These are phyloP conservation scores for Bubo bubo DNA, from an alignment of 2,113 vertebrate genomes.

Conservation along the genomic window DNA sequence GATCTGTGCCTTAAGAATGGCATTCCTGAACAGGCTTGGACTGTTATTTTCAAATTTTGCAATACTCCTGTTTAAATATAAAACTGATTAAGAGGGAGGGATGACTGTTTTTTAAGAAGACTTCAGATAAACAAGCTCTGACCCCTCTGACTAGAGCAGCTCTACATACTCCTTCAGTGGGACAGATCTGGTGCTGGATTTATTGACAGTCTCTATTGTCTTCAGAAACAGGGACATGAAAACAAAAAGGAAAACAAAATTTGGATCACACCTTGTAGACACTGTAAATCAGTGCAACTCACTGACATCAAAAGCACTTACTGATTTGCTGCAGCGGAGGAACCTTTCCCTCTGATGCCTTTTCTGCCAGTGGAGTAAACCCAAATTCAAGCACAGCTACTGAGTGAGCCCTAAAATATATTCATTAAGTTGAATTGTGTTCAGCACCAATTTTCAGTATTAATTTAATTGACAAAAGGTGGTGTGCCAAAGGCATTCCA, in stretches of 20 bases:
- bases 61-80: not conserved
- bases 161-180: not conserved
- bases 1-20: not conserved
- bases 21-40: not conserved
- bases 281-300: not conserved
- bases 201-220: not conserved
- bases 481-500: not conserved
- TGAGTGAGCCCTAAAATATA: not conserved
- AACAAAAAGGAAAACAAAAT: not conserved
- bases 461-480: not conserved
- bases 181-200: not conserved
- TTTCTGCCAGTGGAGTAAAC: not conserved
- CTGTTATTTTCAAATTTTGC: not conserved
- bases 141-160: not conserved
- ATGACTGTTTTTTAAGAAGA: not conserved
- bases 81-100: not conserved
- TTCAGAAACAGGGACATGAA: not conserved
- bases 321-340: not conserved
- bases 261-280: not conserved
- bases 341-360: not conserved
- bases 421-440: not conserved
- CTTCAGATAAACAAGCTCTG: not conserved
- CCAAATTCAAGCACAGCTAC: not conserved
- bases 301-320: not conserved
- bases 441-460: not conserved